These are phyloP conservation scores for Pseudotriccus pelzelni DNA, from an alignment of 2,797 vertebrate genomes.

Conservation along the genomic window DNA sequence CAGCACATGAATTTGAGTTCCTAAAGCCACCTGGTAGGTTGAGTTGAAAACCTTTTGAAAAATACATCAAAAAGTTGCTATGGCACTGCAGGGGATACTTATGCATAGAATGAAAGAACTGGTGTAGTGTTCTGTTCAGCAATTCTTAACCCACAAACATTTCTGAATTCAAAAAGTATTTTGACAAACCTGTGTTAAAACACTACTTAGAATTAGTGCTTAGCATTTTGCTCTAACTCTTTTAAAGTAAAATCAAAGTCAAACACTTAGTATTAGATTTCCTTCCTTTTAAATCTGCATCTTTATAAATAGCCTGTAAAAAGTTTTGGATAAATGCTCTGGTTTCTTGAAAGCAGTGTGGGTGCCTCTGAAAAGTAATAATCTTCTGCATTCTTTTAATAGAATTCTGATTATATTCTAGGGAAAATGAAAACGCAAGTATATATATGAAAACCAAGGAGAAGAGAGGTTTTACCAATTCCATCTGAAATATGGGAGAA, in stretches of 20 bases:
- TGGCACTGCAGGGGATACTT: conserved; percentile 20
- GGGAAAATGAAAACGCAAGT: neutral
- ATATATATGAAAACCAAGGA: neutral
- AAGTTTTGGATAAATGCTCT: neutral
- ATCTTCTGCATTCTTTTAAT: conserved; percentile 1
- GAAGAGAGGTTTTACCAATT: neutral
- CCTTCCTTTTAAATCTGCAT: neutral
- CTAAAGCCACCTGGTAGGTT: conserved; percentile 49
- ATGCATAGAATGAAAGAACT: conserved; percentile 31
- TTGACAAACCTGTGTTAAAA: conserved; percentile 21
- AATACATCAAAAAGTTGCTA: conserved; percentile 62
- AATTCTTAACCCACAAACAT: conserved; percentile 20
- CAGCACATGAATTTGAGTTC: conserved; percentile 12
- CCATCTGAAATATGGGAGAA: neutral
- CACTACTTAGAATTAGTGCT: neutral
- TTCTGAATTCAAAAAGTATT: conserved; percentile 30
- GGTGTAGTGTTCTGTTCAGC: conserved; percentile 33
- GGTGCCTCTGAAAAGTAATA: neutral
- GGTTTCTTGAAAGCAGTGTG: neutral
- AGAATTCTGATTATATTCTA: neutral
- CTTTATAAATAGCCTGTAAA: conserved; percentile 19
- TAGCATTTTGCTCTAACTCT: neutral
- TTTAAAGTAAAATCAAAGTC: neutral
- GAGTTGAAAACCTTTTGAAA: conserved; percentile 67
- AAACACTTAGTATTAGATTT: neutral